A percentile compares a stretch with the other conserved stretches of the same genome.
Evolutionary conservation across 2,113 vertebrate genomes (phyloP).

Genomic region (Oostethus manadensis): DNA sequence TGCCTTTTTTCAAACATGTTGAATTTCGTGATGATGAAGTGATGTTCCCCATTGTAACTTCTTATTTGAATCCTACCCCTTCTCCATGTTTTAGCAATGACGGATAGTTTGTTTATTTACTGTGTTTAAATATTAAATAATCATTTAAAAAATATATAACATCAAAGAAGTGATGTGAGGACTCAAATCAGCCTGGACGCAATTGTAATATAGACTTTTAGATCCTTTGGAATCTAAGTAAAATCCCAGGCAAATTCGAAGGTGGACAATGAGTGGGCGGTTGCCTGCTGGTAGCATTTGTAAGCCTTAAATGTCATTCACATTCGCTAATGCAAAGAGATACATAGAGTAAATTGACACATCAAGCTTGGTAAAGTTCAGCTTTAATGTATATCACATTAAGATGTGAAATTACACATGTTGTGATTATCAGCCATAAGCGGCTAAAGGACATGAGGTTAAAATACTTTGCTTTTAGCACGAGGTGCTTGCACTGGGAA

Average conservation of each 20-base stretch:
- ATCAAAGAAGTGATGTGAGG: conserved; percentile 17
- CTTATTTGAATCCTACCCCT: too few relatives aligned
- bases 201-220: conserved; percentile 39
- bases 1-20: too few relatives aligned
- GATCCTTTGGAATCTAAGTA: conserved; percentile 65
- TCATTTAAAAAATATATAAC: too few relatives aligned
- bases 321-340: conserved; percentile 72
- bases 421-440: conserved; percentile 66
- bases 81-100: too few relatives aligned
- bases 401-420: conserved; percentile 68
- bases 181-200: conserved; percentile 15
- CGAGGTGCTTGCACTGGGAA: conserved; percentile 25
- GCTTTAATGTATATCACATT: conserved; percentile 72
- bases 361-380: conserved; percentile 69
- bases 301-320: conserved; percentile 78
- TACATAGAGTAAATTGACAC: conserved; percentile 68
- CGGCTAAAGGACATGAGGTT: conserved; percentile 47
- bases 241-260: conserved; percentile 66
- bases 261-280: conserved; percentile 66
- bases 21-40: too few relatives aligned
- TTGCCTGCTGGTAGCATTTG: conserved; percentile 64
- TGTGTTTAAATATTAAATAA: not conserved
- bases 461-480: conserved; percentile 62
- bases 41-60: too few relatives aligned
- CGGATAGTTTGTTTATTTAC: too few relatives aligned